Base-by-base conservation (phyloP, 2,113 vertebrate species). In the Crotophaga sulcirostris region DNA sequence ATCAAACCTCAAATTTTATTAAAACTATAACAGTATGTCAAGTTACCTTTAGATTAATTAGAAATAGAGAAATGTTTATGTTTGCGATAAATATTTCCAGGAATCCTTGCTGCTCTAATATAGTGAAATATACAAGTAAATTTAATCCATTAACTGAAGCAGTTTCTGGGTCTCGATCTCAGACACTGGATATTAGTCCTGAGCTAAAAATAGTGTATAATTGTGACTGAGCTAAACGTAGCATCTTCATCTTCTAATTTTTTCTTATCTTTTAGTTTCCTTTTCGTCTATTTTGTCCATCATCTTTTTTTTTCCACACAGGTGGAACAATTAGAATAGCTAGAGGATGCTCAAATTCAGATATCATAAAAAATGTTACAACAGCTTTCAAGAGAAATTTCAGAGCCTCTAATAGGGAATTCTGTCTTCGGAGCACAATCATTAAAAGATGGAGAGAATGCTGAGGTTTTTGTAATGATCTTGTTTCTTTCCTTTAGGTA, bases 401-500 rank as follows among this genome's bases (percentile, higher is more conserved):
- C 49, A 42, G 69, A 81, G 31, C 72, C 33, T 82, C 33, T 94
- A 75, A 87, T 2, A 69, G 56, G 11, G 33, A 92, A 91, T 93
- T 80, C 38, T 74, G 29, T 77, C 83, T 86, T 84, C 1, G 3
- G 42, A 88, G 49, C 44, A 92, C 67, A 80, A 70, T 6, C 9
- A 26, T 66, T 79, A 9, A 19, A 90, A 60, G n/a, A 55, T 3
- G 4, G 29, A 17, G 49, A 94, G 47, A 93, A 80, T 81, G 55
- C 36, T 44, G 73, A 83, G n/a, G 9, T 13, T 76, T 68, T 77
- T 55, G 16, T 70, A 74, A 92, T 62, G 54, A 69, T 83, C 40
- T 76, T 67, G 8, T 73, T 82, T 59, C 70, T 76, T 93, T 93
- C 34, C 73, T 97, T 94, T 73, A 58, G n/a, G 52, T 82, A 59